phyloP scores from a whole-genome alignment of 2,888 invertebrate species.

The Lepidonotus clava region DNA sequence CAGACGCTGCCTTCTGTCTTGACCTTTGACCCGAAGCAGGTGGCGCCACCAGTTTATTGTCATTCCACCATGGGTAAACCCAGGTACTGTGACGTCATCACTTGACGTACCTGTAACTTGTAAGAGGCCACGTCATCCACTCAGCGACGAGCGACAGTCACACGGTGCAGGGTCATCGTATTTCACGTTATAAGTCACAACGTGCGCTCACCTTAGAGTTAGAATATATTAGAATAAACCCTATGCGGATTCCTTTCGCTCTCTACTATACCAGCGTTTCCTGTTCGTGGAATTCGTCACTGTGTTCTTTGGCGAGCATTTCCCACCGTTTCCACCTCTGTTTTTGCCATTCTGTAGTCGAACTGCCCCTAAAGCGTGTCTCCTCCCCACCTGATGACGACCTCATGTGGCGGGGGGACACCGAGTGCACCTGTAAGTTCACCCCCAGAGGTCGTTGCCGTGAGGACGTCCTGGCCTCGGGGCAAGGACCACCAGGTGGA shows the following conservation, averaged over 20 bases:
- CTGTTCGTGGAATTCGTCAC: slow-evolving; percentile 70
- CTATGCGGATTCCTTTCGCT: background rate
- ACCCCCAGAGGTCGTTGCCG: slow-evolving; percentile 68
- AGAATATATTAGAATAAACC: too few species aligned
- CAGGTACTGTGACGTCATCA: background rate
- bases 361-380: background rate
- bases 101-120: too few species aligned
- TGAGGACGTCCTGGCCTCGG: slow-evolving; percentile 56
- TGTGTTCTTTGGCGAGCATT: slow-evolving; percentile 69
- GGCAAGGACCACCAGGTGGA: background rate
- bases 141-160: background rate
- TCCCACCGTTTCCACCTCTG: slow-evolving; percentile 77
- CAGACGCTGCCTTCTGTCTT: background rate
- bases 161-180: background rate
- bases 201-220: background rate
- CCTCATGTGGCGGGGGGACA: background rate
- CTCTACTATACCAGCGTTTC: slow-evolving; percentile 73
- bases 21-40: too few species aligned
- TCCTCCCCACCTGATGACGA: background rate
- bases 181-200: background rate
- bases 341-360: slow-evolving; percentile 68
- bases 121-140: too few species aligned
- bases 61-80: background rate
- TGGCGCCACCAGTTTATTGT: background rate
- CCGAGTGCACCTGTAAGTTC: background rate